Evolutionary conservation across 37 sponge, comb jelly and placozoan species (phyloP), one percentile per base, ranked within the genome.

Genomic region (Haliclona indistincta): DNA sequence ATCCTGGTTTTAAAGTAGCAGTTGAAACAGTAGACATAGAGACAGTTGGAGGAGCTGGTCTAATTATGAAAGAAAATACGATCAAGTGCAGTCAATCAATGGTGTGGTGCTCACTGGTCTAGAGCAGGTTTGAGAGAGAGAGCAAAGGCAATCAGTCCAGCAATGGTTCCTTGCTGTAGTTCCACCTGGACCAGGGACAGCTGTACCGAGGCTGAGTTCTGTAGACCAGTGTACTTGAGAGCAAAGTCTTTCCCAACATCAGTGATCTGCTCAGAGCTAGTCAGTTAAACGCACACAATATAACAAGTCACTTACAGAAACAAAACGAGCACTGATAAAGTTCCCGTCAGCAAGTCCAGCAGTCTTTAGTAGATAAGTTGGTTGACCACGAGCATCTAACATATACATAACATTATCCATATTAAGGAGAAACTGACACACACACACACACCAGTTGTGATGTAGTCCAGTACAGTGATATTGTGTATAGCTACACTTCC

Each of bases 151-250:
- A 88, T 25, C 33, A 88, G 22, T 6, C 52, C 28, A 23, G 64
- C 39, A 0, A 88, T 11, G 13, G 90, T 75, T 30, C 53, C 38
- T 33, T 63, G 80, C 45, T 89, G 71, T 33, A 80, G 52, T 5
- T 20, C 43, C 22, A 89, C 35, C 41, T 76, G 68, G 30, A 89
- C 63, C 33, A 74, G 64, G 3, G 90, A 83, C 39, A 84, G 64
- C 55, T 79, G 81, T 40, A 76, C 76, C 0, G 81, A 74, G 25
- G 80, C 72, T 3, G 85, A 71, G 85, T 89, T 75, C 58, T 75
- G 58, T 28, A 89, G 75, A 44, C 86, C 86, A 7, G 90, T 76
- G 72, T 84, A 89, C 66, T 80, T 84, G 43, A 67, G 65, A 1
- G 90, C 90, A 84, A 84, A 89, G 32, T 73, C 86, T 32, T 49